phyloP scores from a whole-genome alignment of 2,113 vertebrate species.

The Ornithorhynchus anatinus region DNA sequence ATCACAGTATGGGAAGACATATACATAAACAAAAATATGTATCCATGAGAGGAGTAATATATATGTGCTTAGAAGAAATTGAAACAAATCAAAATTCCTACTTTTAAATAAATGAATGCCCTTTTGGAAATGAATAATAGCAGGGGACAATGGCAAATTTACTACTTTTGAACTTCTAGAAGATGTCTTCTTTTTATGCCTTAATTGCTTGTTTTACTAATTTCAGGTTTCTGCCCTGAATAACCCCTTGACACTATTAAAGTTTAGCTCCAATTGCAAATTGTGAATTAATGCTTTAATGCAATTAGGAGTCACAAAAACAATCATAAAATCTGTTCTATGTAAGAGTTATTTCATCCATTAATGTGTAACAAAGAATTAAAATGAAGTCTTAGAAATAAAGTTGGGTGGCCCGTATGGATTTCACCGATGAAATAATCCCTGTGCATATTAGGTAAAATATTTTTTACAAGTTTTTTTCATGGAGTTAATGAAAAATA shows the following conservation, averaged over 20 bases:
- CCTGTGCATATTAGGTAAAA: conserved; percentile 49
- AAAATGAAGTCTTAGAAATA: conserved; percentile 58
- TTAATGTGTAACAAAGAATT: conserved; percentile 51
- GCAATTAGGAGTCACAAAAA: conserved; percentile 40
- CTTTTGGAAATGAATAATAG: too few species aligned
- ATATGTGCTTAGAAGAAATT: too few species aligned
- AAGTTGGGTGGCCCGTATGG: conserved; percentile 44
- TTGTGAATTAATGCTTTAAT: neutral
- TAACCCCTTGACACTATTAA: conserved; percentile 19
- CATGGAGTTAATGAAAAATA: conserved; percentile 30
- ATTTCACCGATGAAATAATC: conserved; percentile 46
- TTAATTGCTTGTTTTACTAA: neutral
- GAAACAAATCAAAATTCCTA: too few species aligned
- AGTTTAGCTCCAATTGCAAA: neutral
- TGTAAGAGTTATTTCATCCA: conserved; percentile 44
- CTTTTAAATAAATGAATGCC: too few species aligned
- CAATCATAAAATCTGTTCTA: conserved; percentile 50
- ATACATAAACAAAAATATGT: too few species aligned
- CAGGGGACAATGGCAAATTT: too few species aligned
- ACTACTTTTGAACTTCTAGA: too few species aligned
- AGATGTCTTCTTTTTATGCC: too few species aligned
- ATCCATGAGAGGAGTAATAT: too few species aligned
- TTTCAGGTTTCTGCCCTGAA: conserved; percentile 1
- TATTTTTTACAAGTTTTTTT: conserved; percentile 8
- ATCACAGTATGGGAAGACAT: too few species aligned